Base-by-base conservation (phyloP, 2,888 invertebrate genomes). In the Congeria kusceri region DNA sequence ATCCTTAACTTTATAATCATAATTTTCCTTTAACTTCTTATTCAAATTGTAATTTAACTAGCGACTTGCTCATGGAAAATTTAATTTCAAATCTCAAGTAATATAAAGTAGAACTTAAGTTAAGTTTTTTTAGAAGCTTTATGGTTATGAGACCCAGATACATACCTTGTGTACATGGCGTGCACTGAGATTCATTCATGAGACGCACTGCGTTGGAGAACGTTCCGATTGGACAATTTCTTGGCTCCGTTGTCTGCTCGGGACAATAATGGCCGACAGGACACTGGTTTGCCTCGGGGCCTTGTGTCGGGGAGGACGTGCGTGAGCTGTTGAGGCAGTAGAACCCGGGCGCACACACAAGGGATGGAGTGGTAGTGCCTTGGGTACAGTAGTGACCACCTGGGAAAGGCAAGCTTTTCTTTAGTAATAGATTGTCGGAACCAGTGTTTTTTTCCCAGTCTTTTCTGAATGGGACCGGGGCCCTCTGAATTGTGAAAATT, bases 261-360 rank as follows among this genome's bases (percentile, higher is more conserved):
- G 90, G 91, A 73, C 92, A 93, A 81, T 92, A 92, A 71, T 91
- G 88, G 23, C 92, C 92, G 3, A 86, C 87, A 49, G 92, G 92
- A 81, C 92, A 93, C 44, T 86, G 85, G 69, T 92, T 75, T 0
- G 92, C 92, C 70, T 90, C 82, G 2, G 56, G 5, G 2, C 88
- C 87, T 68, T 92, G 91, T 39, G 62, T 83, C 0, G 92, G 92
- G 7, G 91, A 85, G 5, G 91, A 88, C 7, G 90, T 86, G 70
- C 75, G 64, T 0, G 92, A 89, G 11, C 90, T 90, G 23, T 82
- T 83, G 28, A 88, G 86, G 62, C 91, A 91, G 81, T 84, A 91
- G 80, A 86, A 91, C 23, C 90, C 91, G n/a, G 89, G 86, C 27
- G 77, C 77, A 75, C 91, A 91, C 0, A 86, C 84, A 53, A 89